A percentile compares a stretch with the other conserved stretches of the same genome.
phyloP scores from a whole-genome alignment of 2,888 invertebrate species.

The Limnephilus marmoratus region DNA sequence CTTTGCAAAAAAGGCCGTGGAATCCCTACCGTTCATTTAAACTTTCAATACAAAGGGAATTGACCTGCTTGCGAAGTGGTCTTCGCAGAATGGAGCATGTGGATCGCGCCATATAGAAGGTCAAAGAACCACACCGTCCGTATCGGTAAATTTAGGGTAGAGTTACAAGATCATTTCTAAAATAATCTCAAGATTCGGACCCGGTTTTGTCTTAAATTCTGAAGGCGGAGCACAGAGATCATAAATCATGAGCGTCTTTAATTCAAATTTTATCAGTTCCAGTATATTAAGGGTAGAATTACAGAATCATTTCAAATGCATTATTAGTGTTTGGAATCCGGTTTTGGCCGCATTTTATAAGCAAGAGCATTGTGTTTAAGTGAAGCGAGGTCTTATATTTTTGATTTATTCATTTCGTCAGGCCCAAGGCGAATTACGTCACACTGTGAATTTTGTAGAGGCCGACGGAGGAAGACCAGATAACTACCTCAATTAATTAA shows the following conservation, averaged over 20 bases:
- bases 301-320: background rate
- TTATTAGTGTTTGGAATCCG: background rate
- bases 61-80: background rate
- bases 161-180: conserved; percentile 18
- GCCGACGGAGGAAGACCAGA: background rate
- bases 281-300: background rate
- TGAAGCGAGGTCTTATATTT: background rate
- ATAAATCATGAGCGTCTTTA: background rate
- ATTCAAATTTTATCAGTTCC: background rate
- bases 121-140: conserved; percentile 48
- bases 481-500: background rate
- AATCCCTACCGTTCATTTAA: background rate
- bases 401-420: conserved; percentile 11
- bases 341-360: background rate
- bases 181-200: background rate
- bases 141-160: conserved; percentile 40
- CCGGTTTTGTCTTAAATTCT: background rate
- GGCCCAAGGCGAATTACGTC: conserved; percentile 5
- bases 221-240: background rate
- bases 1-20: background rate
- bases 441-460: background rate
- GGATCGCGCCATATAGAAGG: conserved; percentile 25
- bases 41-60: background rate
- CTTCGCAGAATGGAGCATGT: background rate
- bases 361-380: background rate